Evolutionary conservation across 1,140 invertebrate species (phyloP), one percentile per base, ranked within the genome.

Genomic region (Plutomurus gul): DNA sequence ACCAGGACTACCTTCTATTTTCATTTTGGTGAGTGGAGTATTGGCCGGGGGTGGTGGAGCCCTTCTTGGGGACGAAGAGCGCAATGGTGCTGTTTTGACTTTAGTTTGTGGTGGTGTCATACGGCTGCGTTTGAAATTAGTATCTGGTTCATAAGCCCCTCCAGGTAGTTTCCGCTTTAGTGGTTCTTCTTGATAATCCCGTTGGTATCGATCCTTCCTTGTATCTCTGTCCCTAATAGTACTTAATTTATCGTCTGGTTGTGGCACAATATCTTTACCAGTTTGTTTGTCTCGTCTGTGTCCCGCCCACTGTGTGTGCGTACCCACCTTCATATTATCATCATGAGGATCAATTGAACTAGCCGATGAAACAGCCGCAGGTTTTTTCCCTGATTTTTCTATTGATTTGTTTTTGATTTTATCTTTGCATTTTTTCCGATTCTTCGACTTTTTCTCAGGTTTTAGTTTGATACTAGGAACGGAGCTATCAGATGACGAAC

Each of bases 391-490:
- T 4, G 16, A 2, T 27, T 37, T 60, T n/a, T 46, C 71, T 10
- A 56, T 13, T 20, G 33, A 20, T 65, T 43, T 22, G 25, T 18
- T 49, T 25, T 40, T 71, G 7, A n/a, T 7, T 10, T 79, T 33
- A 11, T 60, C 47, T 30, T 79, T 75, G 11, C 7, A 11, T 36
- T 65, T 60, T 40, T 70, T 65, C 27, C 75, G 39, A 56, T 8
- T 22, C 65, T 79, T 80, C 5, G 40, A 46, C 60, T 79, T 70
- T 65, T 76, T 82, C 22, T 56, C 76, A 13, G 72, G 78, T 71
- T 65, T 81, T 11, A 83, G 37, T 25, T 83, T 81, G n/a, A 83
- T 72, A 77, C 79, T 81, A 8, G 82, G 82, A 30, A 77, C 79
- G 39, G 79, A 81, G 75, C 82, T 83, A 11, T 80, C 78, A 5